Evolutionary conservation across 1,140 invertebrate species (phyloP), one percentile per base, ranked within the genome.

Genomic region (Drosophila melanica): DNA sequence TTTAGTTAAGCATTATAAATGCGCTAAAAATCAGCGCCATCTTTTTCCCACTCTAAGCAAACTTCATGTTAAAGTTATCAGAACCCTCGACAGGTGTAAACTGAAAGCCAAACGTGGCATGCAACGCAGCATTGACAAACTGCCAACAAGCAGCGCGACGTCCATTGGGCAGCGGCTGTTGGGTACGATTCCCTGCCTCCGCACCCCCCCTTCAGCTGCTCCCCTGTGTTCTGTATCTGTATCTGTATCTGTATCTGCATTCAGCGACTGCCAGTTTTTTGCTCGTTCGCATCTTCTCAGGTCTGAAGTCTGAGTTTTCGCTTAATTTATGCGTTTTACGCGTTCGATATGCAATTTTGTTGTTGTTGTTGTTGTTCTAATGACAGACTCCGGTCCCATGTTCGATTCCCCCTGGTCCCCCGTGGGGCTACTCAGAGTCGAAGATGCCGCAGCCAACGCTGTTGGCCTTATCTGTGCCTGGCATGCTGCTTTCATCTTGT

Each of bases 301-400:
- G 37, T 20, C 35, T 50, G 16, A 16, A 30, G 27, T 16, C 55
- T 33, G 50, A 51, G 57, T 57, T 71, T 42, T 58, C 55, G 71
- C 72, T 64, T 76, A 76, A 76, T 76, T 76, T 76, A 76, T 76
- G 74, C 73, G 72, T 64, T 64, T 70, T 64, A 70, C 66, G 72
- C 58, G 66, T 16, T 70, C 58, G 68, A 76, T 76, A 76, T 76
- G 74, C 74, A 76, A 76, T 72, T 76, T 53, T 62, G 27, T 62
- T 74, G 44, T 62, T 72, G 27, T 47, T 55, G 8, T 66, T 72
- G 27, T 47, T 55, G 5, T 66, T 76, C 74, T 76, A 76, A 76
- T 72, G 73, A 75, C 71, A 75, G 62, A 53, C 23, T 16, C n/a
- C 10, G 41, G 33, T 37, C n/a, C 1, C 64, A 45, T 59, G 59